Evolutionary conservation across 2,888 invertebrate genomes (phyloP).

Genomic region (Habroteleia sp.): DNA sequence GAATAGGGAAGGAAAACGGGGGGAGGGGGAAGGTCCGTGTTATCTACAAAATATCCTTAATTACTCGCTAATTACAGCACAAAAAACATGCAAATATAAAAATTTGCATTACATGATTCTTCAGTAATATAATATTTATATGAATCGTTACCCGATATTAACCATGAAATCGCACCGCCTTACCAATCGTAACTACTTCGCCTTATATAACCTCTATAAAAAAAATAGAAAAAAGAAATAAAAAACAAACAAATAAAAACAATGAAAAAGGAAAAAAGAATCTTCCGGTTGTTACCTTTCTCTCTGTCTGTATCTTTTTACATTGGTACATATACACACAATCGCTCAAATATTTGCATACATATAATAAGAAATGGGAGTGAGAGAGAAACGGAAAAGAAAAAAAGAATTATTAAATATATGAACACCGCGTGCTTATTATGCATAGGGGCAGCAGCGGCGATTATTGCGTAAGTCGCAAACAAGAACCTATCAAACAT

Average conservation of each 20-base stretch:
- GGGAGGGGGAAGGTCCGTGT: constrained; percentile 65
- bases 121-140: constrained; percentile 75
- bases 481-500: no score
- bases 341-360: constrained; percentile 22
- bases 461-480: constrained; percentile 1
- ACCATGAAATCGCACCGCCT: constrained; percentile 49
- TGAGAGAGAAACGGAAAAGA: background rate
- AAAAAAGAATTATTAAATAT: constrained; percentile 8
- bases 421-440: constrained; percentile 13
- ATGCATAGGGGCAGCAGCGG: constrained; percentile 25
- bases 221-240: constrained; percentile 9
- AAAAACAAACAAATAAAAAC: no score
- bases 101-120: constrained; percentile 80
- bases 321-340: constrained; percentile 57
- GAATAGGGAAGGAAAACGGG: no score
- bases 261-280: constrained; percentile 12
- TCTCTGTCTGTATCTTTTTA: constrained; percentile 51
- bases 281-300: constrained; percentile 17
- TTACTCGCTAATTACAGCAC: constrained; percentile 81
- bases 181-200: constrained; percentile 45
- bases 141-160: constrained; percentile 76
- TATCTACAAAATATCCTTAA: constrained; percentile 81
- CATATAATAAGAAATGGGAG: constrained; percentile 4
- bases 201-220: constrained; percentile 33
- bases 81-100: constrained; percentile 80